Conservation (phyloP, 2,888 invertebrate genomes). For the Carabus problematicus region DNA sequence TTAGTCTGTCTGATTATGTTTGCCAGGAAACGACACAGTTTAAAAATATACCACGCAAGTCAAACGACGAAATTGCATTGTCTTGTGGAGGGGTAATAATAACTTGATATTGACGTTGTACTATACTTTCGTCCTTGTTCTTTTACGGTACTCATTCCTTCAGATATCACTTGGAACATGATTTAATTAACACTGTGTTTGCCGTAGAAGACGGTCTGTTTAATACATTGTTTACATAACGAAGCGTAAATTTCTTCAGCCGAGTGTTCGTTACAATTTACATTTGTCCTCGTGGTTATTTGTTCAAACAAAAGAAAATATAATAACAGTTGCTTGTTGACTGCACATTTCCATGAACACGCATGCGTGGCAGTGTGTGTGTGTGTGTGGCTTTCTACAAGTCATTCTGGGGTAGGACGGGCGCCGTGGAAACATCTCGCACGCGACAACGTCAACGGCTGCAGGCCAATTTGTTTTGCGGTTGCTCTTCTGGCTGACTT, state of each 20-base stretch:
- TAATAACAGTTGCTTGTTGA: slow-evolving; percentile 5
- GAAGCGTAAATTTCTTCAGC: slow-evolving; percentile 32
- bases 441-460: slow-evolving; percentile 30
- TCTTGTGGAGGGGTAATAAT: too few species aligned
- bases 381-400: not conserved
- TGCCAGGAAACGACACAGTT: too few species aligned
- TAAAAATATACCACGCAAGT: too few species aligned
- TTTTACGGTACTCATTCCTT: too few species aligned
- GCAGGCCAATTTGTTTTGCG: slow-evolving; percentile 38
- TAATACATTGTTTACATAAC: slow-evolving; percentile 38
- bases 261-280: slow-evolving; percentile 27
- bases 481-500: slow-evolving; percentile 19
- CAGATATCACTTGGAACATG: slow-evolving; percentile 25
- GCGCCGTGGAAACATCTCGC: not conserved
- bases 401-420: slow-evolving; percentile 7
- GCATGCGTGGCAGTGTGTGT: not conserved
- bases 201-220: slow-evolving; percentile 33
- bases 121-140: slow-evolving; percentile 31
- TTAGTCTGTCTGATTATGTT: too few species aligned
- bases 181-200: slow-evolving; percentile 39
- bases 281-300: slow-evolving; percentile 35
- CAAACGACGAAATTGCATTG: too few species aligned
- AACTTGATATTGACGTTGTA: too few species aligned
- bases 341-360: not conserved
- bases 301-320: slow-evolving; percentile 36